Base-by-base conservation (phyloP, 1,140 invertebrate species). In the Rhagoletis zephyria region DNA sequence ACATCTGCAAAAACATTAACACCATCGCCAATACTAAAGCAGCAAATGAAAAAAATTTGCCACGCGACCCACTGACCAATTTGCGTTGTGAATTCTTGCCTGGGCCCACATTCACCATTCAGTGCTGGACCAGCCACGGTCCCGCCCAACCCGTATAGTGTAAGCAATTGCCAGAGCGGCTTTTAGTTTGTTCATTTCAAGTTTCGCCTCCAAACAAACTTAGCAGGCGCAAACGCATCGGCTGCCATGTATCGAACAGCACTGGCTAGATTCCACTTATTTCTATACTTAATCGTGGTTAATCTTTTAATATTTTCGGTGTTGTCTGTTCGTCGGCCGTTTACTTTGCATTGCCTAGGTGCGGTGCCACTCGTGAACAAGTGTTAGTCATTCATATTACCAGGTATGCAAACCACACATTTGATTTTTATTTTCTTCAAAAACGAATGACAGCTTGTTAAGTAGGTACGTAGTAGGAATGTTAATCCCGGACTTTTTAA, bases 351-450 rank as follows among this genome's bases (percentile, higher is more conserved):
- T 51, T 81, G 48, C 48, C 74, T 81, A 56, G 74, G 74, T 81
- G 74, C 56, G 74, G 74, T 81, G 51, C 74, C 74, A 81, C 48
- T 81, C n/a, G 48, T 81, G 74, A 48, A 81, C 74, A 81, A 81
- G 74, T 81, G 74, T 81, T 81, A 48, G 74, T 48, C 48, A 81
- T 81, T 81, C 16, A 42, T 19, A 56, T 81, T 81, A 48, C 74
- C 74, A 56, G 16, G 45, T 56, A 16, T 30, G 19, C 19, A 56
- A 19, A 81, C 45, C 6, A 81, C 74, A 56, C n/a, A 56, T 81
- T 59, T 81, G 9, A 56, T 81, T 74, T 42, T 81, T 63, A 63
- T 63, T 63, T 63, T 63, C 61, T 63, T 63, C n/a, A 63, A 63
- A 16, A 14, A 9, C 16, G 4, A 63, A 56, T 56, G 30, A 56